These are phyloP conservation scores for Drosophila funebris DNA, from an alignment of 1,140 invertebrate species.

Conservation along the genomic window DNA sequence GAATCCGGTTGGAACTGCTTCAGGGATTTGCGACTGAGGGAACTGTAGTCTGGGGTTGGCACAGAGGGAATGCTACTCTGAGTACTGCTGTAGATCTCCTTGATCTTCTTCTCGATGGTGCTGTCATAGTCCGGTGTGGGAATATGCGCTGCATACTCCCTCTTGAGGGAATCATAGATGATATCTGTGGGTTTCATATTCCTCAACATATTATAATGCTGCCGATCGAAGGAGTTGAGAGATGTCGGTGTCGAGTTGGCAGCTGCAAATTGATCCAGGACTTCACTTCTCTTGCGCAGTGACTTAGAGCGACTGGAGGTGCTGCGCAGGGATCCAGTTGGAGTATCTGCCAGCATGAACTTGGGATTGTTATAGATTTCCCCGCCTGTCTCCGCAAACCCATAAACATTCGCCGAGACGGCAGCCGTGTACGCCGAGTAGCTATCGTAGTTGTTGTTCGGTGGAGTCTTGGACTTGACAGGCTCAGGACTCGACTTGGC, in stretches of 20 bases:
- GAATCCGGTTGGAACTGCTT: slow-evolving; percentile 83
- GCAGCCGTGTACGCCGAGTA: slow-evolving; percentile 64
- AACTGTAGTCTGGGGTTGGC: slow-evolving; percentile 83
- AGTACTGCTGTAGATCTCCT: slow-evolving; percentile 81
- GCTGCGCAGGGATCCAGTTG: slow-evolving; percentile 63
- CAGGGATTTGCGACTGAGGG: slow-evolving; percentile 68
- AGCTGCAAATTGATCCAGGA: slow-evolving; percentile 74
- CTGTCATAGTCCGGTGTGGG: slow-evolving; percentile 83
- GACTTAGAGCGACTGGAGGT: slow-evolving; percentile 64
- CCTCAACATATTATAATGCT: slow-evolving; percentile 80
- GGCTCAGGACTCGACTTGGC: slow-evolving; percentile 21
- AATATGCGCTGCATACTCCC: slow-evolving; percentile 73
- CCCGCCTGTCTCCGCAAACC: slow-evolving; percentile 77
- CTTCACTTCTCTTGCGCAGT: slow-evolving; percentile 62
- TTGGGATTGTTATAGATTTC: slow-evolving; percentile 83
- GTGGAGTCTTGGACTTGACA: slow-evolving; percentile 38
- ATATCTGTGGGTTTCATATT: slow-evolving; percentile 86
- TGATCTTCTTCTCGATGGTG: slow-evolving; percentile 82
- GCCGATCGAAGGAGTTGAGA: slow-evolving; percentile 63
- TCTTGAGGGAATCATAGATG: slow-evolving; percentile 87
- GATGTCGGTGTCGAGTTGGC: slow-evolving; percentile 74
- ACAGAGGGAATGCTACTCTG: slow-evolving; percentile 80
- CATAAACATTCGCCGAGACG: slow-evolving; percentile 63
- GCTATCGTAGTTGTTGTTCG: slow-evolving; percentile 40
- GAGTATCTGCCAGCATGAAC: slow-evolving; percentile 76